phyloP scores from a whole-genome alignment of 2,888 invertebrate species.

The Gymnocheta viridis region DNA sequence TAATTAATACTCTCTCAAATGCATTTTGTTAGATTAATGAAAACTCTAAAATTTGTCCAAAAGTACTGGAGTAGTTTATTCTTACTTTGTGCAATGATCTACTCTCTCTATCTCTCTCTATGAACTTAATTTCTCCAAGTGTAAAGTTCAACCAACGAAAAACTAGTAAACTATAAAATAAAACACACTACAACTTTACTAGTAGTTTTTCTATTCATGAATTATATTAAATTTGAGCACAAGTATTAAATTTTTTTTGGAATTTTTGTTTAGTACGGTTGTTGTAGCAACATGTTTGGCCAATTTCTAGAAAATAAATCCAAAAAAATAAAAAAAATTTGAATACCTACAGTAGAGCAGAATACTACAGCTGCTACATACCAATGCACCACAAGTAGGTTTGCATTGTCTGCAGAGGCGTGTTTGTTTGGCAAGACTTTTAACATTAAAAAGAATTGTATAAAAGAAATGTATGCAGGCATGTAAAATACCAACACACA shows the following conservation, averaged over 20 bases:
- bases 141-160: slow-evolving; percentile 26
- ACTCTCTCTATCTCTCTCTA: too few species aligned
- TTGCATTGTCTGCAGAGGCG: slow-evolving; percentile 68
- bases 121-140: not conserved
- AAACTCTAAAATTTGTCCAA: too few species aligned
- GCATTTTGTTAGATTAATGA: too few species aligned
- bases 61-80: too few species aligned
- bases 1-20: too few species aligned
- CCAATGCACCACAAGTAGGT: slow-evolving; percentile 51
- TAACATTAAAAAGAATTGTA: not conserved
- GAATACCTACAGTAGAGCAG: not conserved
- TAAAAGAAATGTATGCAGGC: not conserved
- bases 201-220: not conserved
- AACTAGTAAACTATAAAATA: not conserved
- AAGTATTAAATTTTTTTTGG: slow-evolving; percentile 20
- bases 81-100: too few species aligned
- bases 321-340: slow-evolving; percentile 32
- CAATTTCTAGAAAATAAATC: slow-evolving; percentile 68
- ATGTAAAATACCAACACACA: slow-evolving; percentile 2
- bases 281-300: slow-evolving; percentile 72
- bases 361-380: slow-evolving; percentile 45
- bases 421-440: slow-evolving; percentile 53
- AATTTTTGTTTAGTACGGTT: slow-evolving; percentile 51
- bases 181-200: not conserved
- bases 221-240: slow-evolving; percentile 35